Evolutionary conservation across 2,888 invertebrate species (phyloP).

Genomic region (Drosophila falleni): DNA sequence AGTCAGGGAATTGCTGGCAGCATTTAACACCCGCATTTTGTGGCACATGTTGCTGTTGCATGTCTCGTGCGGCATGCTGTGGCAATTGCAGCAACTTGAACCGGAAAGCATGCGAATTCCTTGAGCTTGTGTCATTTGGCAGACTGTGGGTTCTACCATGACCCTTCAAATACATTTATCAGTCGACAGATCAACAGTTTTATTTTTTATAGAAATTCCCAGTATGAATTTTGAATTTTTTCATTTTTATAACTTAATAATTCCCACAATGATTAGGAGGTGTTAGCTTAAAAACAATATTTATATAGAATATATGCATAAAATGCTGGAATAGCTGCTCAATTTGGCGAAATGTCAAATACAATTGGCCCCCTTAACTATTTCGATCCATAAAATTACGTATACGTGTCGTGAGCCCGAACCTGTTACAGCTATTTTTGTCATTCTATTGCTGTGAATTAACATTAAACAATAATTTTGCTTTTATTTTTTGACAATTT

Average conservation of each 20-base stretch:
- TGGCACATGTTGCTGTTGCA: slow-evolving; percentile 51
- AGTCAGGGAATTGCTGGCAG: slow-evolving; percentile 34
- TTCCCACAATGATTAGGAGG: not conserved
- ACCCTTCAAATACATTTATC: slow-evolving; percentile 1
- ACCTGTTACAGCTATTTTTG: slow-evolving; percentile 57
- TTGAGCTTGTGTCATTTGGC: slow-evolving; percentile 47
- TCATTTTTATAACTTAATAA: not conserved
- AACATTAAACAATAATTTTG: slow-evolving; percentile 64
- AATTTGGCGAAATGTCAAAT: slow-evolving; percentile 46
- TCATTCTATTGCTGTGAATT: slow-evolving; percentile 35
- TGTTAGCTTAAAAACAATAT: not conserved
- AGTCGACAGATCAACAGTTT: not conserved
- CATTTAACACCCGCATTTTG: slow-evolving; percentile 69
- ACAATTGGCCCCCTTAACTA: slow-evolving; percentile 35
- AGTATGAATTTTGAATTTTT: not conserved
- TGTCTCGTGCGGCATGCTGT: slow-evolving; percentile 19
- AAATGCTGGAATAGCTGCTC: slow-evolving; percentile 5
- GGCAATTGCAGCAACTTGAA: slow-evolving; percentile 8
- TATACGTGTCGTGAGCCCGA: slow-evolving; percentile 51
- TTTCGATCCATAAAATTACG: slow-evolving; percentile 52
- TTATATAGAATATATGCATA: not conserved
- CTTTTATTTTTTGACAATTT: slow-evolving; percentile 27
- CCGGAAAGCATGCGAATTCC: slow-evolving; percentile 49
- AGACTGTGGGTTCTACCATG: slow-evolving; percentile 6
- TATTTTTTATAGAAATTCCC: slow-evolving; percentile 1